Base-by-base conservation (phyloP, 2,888 invertebrate species). In the Drosophila koepferae region DNA sequence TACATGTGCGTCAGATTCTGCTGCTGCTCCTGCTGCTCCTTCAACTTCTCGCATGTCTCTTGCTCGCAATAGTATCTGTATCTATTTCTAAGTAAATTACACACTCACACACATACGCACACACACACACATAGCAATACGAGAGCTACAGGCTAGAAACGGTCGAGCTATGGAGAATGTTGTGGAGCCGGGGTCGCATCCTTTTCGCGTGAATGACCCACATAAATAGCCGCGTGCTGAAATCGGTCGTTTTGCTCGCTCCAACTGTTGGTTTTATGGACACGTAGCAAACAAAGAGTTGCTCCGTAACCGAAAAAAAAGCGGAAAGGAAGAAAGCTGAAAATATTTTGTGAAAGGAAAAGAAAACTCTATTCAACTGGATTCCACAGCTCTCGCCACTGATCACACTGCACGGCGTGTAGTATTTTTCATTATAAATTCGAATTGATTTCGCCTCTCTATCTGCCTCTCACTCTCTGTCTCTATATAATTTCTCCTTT, bases 41-140 rank as follows among this genome's bases (percentile, higher is more conserved):
- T 16, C 49, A 18, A 14, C 54, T 10, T 20, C 10, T 41, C 43
- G 53, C 62, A 58, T 53, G 55, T 60, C 58, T 36, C 48, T 34
- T 2, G 14, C 10, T 23, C 18, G 64, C 36, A 31, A 34, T 44
- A 76, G 74, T 75, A 81, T 81, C 82, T 74, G 82, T 87, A 79
- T 82, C 85, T 87, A 75, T 87, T 79, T 85, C 87, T 82, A 79
- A 82, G 82, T 82, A 85, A 82, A 85, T 85, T 87, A 87, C 77
- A 74, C 71, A 78, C 58, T 65, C 61, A 56, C 48, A 65, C 54
- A 78, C 51, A 64, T 2, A 20, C 60, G 69, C 46, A 20, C 60
- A 72, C 46, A 63, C 59, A 63, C 46, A 63, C 46, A 44, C 12
- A 61, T 31, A 41, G 41, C 59, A n/a, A 38, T 59, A 49, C 20